phyloP scores from a whole-genome alignment of 2,888 invertebrate species.

The Metellina segmentata region DNA sequence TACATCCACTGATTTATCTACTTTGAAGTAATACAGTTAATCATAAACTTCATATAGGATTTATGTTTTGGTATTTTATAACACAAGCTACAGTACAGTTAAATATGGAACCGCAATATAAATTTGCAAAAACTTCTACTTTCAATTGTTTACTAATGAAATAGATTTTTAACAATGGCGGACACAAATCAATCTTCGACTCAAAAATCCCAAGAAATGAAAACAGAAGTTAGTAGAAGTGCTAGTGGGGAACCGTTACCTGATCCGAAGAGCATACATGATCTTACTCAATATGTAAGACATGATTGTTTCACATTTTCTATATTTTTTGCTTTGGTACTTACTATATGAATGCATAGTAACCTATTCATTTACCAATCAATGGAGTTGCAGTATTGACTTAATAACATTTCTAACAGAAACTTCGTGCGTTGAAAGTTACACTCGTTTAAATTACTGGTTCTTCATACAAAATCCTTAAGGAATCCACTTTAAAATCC shows the following conservation, averaged over 20 bases:
- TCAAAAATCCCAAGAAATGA: conserved; percentile 71
- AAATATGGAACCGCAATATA: background rate
- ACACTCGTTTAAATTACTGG: too few relatives aligned
- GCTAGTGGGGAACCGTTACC: conserved; percentile 70
- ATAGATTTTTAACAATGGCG: conserved; percentile 51
- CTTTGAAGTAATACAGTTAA: background rate
- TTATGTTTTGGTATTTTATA: background rate
- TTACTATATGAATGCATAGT: too few relatives aligned
- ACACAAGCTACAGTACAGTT: too few relatives aligned
- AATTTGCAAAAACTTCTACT: conserved; percentile 7
- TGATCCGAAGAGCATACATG: conserved; percentile 76
- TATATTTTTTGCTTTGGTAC: too few relatives aligned
- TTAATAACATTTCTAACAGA: too few relatives aligned
- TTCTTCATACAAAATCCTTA: too few relatives aligned
- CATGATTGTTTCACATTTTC: too few relatives aligned
- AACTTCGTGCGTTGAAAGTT: too few relatives aligned
- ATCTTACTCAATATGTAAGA: conserved; percentile 76
- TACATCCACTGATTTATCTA: too few relatives aligned
- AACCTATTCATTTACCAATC: background rate
- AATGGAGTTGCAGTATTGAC: too few relatives aligned
- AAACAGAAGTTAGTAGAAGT: conserved; percentile 70
- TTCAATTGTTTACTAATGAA: background rate
- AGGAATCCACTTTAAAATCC: too few relatives aligned
- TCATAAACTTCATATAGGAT: background rate
- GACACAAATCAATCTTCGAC: conserved; percentile 62